Conservation (phyloP, 1,140 invertebrate genomes). For the Ladona fulva region DNA sequence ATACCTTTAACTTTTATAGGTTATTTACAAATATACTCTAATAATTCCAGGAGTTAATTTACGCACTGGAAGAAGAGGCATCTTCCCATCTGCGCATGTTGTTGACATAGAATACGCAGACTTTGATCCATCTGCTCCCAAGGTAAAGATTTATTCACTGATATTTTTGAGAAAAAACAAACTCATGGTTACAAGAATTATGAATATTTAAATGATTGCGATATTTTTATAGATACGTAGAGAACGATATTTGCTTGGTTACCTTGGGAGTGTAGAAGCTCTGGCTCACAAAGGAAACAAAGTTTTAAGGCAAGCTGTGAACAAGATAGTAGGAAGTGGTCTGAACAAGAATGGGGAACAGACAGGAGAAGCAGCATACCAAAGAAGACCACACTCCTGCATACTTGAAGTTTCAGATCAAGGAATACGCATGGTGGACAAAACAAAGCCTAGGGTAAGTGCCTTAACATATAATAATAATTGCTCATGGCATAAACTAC, state of each 20-base stretch:
- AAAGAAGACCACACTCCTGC: slow-evolving; percentile 59
- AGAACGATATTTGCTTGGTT: slow-evolving; percentile 83
- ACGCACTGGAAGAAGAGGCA: slow-evolving; percentile 81
- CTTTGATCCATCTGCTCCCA: slow-evolving; percentile 75
- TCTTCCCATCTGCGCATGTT: slow-evolving; percentile 93
- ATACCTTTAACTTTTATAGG: no score
- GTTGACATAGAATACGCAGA: slow-evolving; percentile 93
- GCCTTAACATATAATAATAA: no score
- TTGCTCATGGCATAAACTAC: no score
- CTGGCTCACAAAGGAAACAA: slow-evolving; percentile 84
- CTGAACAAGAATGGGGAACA: neutral
- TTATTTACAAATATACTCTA: neutral
- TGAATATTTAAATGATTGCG: no score
- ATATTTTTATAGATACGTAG: slow-evolving; percentile 30
- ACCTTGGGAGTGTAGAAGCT: slow-evolving; percentile 93
- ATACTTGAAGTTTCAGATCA: slow-evolving; percentile 92
- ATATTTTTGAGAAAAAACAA: no score
- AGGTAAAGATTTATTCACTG: slow-evolving; percentile 49
- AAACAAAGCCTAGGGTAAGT: slow-evolving; percentile 52
- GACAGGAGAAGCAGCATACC: slow-evolving; percentile 31
- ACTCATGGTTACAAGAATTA: no score
- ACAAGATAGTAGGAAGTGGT: slow-evolving; percentile 63
- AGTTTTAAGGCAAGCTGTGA: slow-evolving; percentile 78
- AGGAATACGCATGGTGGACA: slow-evolving; percentile 87
- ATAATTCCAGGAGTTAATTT: slow-evolving; percentile 73